Percentiles rank a stretch among this genome's conserved stretches.
Evolutionary conservation across 2,888 invertebrate species (phyloP).

Genomic region (Drosophila affinis): DNA sequence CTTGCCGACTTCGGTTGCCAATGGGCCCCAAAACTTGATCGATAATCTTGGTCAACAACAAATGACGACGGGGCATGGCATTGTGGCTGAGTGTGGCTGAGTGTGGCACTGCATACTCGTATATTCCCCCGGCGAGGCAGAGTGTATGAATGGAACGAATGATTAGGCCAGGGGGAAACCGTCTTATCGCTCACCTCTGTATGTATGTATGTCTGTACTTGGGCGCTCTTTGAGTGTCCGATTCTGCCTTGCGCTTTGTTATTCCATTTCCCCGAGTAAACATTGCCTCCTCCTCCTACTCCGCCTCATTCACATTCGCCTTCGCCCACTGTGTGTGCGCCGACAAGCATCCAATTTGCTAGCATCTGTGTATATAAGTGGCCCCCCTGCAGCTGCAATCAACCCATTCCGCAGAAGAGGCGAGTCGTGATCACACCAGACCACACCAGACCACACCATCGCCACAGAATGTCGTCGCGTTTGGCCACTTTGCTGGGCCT

Average conservation of each 20-base stretch:
- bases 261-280: conserved; percentile 19
- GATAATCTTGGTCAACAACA: neutral
- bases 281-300: conserved; percentile 5
- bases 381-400: conserved; percentile 13
- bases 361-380: conserved; percentile 34
- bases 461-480: conserved; percentile 38
- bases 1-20: neutral
- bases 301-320: conserved; percentile 25
- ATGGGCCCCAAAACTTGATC: neutral
- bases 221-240: conserved; percentile 13
- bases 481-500: conserved; percentile 53
- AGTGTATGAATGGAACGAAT: neutral
- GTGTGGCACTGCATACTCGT: neutral
- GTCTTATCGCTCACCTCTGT: conserved; percentile 37
- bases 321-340: conserved; percentile 5
- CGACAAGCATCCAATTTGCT: conserved; percentile 16
- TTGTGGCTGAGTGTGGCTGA: no score
- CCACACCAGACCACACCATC: neutral
- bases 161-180: conserved; percentile 1
- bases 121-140: neutral
- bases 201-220: no score
- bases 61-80: neutral
- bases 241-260: conserved; percentile 16
- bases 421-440: neutral
- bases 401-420: conserved; percentile 1